A percentile compares a stretch with the other conserved stretches of the same genome.
Conservation (phyloP, 1,140 invertebrate species). For the Drosophila saltans region DNA sequence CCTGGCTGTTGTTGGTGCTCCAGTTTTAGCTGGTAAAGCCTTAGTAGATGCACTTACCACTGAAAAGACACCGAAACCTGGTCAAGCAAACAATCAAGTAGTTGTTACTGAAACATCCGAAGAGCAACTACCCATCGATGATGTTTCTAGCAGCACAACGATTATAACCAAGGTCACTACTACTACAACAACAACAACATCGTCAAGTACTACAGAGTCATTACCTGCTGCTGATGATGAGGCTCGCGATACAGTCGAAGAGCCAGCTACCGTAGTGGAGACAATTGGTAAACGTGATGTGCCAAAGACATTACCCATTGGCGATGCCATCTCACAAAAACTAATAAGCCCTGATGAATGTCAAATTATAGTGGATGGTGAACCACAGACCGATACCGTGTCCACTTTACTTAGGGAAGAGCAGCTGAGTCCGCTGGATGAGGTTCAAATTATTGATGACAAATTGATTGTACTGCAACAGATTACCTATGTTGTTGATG, state of each 20-base stretch:
- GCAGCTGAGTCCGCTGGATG: slow-evolving; percentile 87
- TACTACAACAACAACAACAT: slow-evolving; percentile 54
- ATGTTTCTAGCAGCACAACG: slow-evolving; percentile 41
- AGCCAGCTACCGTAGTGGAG: slow-evolving; percentile 34
- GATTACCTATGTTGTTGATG: slow-evolving; percentile 70
- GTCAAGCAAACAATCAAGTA: slow-evolving; percentile 66
- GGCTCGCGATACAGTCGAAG: slow-evolving; percentile 44
- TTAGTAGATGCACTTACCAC: slow-evolving; percentile 90
- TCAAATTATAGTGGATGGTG: slow-evolving; percentile 85
- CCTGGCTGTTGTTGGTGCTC: slow-evolving; percentile 90
- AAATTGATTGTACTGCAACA: slow-evolving; percentile 83
- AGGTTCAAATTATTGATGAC: slow-evolving; percentile 86
- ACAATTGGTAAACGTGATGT: slow-evolving; percentile 50
- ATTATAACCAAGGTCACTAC: slow-evolving; percentile 63
- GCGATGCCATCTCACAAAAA: slow-evolving; percentile 89
- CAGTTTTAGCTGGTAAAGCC: slow-evolving; percentile 92
- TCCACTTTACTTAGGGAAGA: slow-evolving; percentile 87
- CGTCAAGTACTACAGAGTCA: slow-evolving; percentile 26
- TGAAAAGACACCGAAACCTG: slow-evolving; percentile 74
- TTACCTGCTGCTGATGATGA: slow-evolving; percentile 50
- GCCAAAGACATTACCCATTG: slow-evolving; percentile 84
- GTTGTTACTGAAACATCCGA: slow-evolving; percentile 25
- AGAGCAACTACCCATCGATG: slow-evolving; percentile 29
- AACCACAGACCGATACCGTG: slow-evolving; percentile 85
- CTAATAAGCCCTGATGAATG: slow-evolving; percentile 90